Conservation (phyloP, 1,140 invertebrate genomes). For the Latrodectus geometricus region DNA sequence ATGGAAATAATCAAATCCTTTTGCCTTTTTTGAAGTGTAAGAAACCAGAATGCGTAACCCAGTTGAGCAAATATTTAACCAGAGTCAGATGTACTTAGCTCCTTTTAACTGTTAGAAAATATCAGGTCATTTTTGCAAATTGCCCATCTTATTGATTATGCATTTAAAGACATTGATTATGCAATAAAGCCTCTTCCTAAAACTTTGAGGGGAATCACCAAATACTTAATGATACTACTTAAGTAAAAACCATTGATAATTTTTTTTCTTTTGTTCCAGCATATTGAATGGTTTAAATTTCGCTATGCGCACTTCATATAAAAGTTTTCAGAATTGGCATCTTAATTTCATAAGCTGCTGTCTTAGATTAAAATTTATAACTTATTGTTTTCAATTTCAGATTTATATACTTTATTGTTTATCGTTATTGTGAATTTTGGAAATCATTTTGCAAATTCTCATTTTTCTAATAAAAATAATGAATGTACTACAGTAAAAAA, state of each 20-base stretch:
- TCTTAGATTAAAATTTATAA: no score
- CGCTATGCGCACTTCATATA: neutral
- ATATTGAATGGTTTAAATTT: neutral
- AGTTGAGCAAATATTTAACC: neutral
- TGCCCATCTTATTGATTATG: neutral
- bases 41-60: no score
- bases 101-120: neutral
- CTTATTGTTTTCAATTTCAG: no score
- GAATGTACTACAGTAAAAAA: no score
- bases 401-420: no score
- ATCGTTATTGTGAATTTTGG: no score
- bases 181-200: neutral
- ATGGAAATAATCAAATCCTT: no score
- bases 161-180: conserved; percentile 2
- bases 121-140: neutral
- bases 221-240: conserved; percentile 1
- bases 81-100: neutral
- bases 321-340: neutral
- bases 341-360: no score
- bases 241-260: neutral
- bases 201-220: neutral
- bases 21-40: no score
- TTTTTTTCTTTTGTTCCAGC: neutral
- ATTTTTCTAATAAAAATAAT: no score
- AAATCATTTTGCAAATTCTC: no score